These are phyloP conservation scores for Andrena flavipes DNA, from an alignment of 2,888 invertebrate genomes.

Conservation along the genomic window DNA sequence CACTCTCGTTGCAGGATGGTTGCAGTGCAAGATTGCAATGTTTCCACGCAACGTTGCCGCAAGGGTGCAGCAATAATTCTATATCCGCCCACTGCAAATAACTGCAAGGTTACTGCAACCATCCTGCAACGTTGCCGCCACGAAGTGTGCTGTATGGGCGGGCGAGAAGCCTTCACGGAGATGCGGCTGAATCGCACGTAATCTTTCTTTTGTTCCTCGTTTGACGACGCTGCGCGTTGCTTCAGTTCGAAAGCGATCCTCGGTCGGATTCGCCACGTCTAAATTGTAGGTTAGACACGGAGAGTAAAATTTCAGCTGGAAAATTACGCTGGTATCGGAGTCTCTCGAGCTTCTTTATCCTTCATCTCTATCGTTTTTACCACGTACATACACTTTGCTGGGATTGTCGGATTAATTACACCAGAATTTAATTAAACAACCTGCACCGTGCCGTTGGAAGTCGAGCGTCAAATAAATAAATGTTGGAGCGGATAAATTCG, in stretches of 20 bases:
- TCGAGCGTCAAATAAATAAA: constrained; percentile 12
- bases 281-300: constrained; percentile 51
- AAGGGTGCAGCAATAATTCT: too few species aligned
- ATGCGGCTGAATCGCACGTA: too few species aligned
- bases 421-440: constrained; percentile 34
- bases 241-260: constrained; percentile 18
- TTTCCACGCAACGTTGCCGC: too few species aligned
- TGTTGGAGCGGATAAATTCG: not conserved
- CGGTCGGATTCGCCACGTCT: constrained; percentile 21
- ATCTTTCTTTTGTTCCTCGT: constrained; percentile 30
- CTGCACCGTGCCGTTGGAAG: constrained; percentile 9
- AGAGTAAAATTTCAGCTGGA: constrained; percentile 24
- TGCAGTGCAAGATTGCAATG: too few species aligned
- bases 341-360: constrained; percentile 6
- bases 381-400: not conserved
- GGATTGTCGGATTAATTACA: constrained; percentile 38
- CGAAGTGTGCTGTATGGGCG: too few species aligned
- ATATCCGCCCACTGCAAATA: too few species aligned
- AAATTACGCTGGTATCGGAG: constrained; percentile 29
- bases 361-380: not conserved
- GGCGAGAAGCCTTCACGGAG: too few species aligned
- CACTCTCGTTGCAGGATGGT: too few species aligned
- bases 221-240: not conserved
- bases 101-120: too few species aligned
- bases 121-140: too few species aligned